Evolutionary conservation across 2,888 invertebrate species (phyloP).

Genomic region (Choreutis nemorana): DNA sequence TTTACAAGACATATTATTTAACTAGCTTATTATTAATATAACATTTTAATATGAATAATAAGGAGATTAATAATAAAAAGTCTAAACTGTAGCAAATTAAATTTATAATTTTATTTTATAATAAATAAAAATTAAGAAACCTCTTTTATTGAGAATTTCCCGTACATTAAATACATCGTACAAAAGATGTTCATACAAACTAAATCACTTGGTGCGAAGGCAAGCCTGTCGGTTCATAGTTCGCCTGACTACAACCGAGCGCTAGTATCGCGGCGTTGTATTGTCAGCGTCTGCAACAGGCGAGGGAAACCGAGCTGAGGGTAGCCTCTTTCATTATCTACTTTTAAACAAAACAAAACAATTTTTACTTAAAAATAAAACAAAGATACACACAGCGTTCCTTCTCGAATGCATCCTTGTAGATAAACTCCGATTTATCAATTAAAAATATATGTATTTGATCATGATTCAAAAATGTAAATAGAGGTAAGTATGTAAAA

Average conservation of each 20-base stretch:
- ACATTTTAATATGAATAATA: too few relatives aligned
- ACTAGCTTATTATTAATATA: too few relatives aligned
- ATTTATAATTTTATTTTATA: conserved; percentile 66
- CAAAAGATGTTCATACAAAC: conserved; percentile 66
- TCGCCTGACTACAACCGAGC: conserved; percentile 16
- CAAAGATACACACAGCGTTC: conserved; percentile 50
- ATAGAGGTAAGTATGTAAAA: conserved; percentile 60
- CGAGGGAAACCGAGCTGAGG: conserved; percentile 59
- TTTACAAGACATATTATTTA: too few relatives aligned
- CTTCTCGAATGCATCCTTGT: conserved; percentile 52
- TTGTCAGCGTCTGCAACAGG: conserved; percentile 29
- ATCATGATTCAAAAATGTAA: conserved; percentile 61
- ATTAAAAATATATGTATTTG: conserved; percentile 53
- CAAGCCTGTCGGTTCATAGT: conserved; percentile 58
- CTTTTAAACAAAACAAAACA: conserved; percentile 36
- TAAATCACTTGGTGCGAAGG: conserved; percentile 68
- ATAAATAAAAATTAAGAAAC: conserved; percentile 65
- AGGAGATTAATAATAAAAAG: too few relatives aligned
- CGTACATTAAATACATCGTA: conserved; percentile 64
- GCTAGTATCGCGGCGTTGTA: conserved; percentile 24
- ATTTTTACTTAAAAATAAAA: conserved; percentile 39
- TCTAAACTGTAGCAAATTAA: conserved; percentile 59
- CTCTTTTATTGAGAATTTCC: conserved; percentile 57
- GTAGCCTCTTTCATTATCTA: conserved; percentile 54
- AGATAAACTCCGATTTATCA: conserved; percentile 40